A percentile compares a stretch with the other conserved stretches of the same genome.
Conservation (phyloP, 1,140 invertebrate species). For the Pseudomyrmex flavicornis region DNA sequence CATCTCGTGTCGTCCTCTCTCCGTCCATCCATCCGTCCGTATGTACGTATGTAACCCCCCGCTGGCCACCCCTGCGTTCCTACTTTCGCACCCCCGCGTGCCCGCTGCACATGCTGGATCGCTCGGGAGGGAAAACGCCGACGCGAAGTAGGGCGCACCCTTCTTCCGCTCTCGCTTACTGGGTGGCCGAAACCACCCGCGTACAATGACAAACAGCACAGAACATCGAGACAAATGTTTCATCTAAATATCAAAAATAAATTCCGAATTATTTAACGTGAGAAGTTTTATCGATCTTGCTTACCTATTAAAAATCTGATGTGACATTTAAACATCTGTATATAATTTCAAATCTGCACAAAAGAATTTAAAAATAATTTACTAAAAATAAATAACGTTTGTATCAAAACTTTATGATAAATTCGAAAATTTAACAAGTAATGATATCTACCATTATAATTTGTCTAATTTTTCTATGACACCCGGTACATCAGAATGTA, state of each 20-base stretch:
- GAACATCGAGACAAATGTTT: neutral
- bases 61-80: neutral
- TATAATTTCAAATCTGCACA: no score
- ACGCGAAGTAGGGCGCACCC: conserved; percentile 83
- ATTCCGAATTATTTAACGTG: neutral
- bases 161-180: conserved; percentile 73
- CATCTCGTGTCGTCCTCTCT: conserved; percentile 47
- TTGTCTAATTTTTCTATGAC: neutral
- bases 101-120: conserved; percentile 10
- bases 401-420: no score
- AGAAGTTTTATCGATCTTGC: neutral
- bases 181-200: conserved; percentile 61
- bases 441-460: no score
- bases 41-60: conserved; percentile 15
- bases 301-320: no score
- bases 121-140: conserved; percentile 73
- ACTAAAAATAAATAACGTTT: no score
- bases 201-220: neutral
- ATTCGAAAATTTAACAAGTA: neutral
- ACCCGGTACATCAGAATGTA: conserved; percentile 24
- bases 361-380: no score
- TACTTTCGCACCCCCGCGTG: conserved; percentile 39
- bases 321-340: no score
- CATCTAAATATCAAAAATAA: neutral
- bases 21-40: conserved; percentile 22